Evolutionary conservation across 2,113 vertebrate species (phyloP).

Genomic region (Apaloderma vittatum): DNA sequence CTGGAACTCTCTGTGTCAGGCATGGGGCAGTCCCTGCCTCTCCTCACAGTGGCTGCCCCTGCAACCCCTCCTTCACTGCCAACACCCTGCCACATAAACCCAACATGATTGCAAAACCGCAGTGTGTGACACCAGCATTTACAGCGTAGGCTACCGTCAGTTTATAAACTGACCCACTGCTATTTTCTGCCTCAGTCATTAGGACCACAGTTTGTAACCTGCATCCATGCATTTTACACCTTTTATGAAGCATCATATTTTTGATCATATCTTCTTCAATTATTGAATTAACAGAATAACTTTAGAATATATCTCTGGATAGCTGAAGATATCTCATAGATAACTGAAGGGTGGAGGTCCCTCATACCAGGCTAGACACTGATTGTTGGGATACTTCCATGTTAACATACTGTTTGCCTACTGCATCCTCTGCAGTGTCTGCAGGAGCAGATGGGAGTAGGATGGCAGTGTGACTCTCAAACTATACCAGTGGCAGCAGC

Average conservation of each 20-base stretch:
- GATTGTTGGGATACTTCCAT: background rate
- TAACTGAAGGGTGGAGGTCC: background rate
- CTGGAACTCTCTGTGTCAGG: accelerated
- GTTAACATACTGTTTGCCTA: background rate
- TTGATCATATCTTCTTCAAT: background rate
- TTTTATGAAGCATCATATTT: background rate
- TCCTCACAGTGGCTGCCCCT: background rate
- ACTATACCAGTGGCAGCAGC: background rate
- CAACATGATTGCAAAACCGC: background rate
- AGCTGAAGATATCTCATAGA: background rate
- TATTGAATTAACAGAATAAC: background rate
- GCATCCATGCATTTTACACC: background rate
- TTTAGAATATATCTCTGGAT: background rate
- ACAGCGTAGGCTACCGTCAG: background rate
- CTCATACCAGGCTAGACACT: background rate
- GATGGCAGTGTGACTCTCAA: background rate
- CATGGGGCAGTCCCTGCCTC: background rate
- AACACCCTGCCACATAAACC: background rate
- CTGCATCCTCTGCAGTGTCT: background rate
- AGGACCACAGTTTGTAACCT: background rate
- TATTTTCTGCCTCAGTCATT: background rate
- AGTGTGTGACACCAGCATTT: background rate
- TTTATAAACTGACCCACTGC: background rate
- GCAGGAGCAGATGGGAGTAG: background rate
- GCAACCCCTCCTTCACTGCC: background rate